Percentiles rank a stretch among this genome's conserved stretches.
These are phyloP conservation scores for Plemyria rubiginata DNA, from an alignment of 2,888 invertebrate species.

Conservation along the genomic window DNA sequence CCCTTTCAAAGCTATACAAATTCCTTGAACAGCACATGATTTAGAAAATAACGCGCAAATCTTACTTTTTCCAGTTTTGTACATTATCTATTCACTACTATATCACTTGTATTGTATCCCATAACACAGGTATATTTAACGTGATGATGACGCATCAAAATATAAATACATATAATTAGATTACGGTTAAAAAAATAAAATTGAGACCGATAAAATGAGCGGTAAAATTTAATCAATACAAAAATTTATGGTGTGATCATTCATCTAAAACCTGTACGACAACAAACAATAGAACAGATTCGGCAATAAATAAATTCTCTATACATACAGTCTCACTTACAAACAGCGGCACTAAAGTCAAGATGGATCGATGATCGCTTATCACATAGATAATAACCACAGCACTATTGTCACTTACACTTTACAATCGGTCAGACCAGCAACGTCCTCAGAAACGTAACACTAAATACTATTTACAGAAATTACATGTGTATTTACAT, in stretches of 20 bases:
- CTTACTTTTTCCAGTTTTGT: conserved; percentile 78
- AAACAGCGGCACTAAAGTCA: conserved; percentile 68
- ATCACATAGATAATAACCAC: conserved; percentile 83
- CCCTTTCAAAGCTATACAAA: conserved; percentile 67
- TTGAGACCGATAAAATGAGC: conserved; percentile 55
- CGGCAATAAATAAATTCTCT: conserved; percentile 82
- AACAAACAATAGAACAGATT: conserved; percentile 73
- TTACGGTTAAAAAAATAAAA: conserved; percentile 63
- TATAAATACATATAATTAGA: conserved; percentile 74
- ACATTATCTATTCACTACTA: conserved; percentile 76
- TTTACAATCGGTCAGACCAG: conserved; percentile 70
- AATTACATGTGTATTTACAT: conserved; percentile 71
- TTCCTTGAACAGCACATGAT: conserved; percentile 80
- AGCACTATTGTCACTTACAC: conserved; percentile 84
- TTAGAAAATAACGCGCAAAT: conserved; percentile 74
- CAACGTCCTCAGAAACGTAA: conserved; percentile 64
- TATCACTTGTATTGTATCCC: conserved; percentile 76
- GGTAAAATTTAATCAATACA: conserved; percentile 75
- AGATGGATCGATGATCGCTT: conserved; percentile 72
- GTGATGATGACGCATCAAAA: conserved; percentile 62
- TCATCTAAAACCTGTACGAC: conserved; percentile 74
- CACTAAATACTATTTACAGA: conserved; percentile 71
- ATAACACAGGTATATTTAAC: conserved; percentile 58
- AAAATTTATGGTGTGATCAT: conserved; percentile 72
- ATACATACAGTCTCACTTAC: conserved; percentile 77